phyloP scores from a whole-genome alignment of 1,140 invertebrate genomes.

The Tyrophagus putrescentiae region DNA sequence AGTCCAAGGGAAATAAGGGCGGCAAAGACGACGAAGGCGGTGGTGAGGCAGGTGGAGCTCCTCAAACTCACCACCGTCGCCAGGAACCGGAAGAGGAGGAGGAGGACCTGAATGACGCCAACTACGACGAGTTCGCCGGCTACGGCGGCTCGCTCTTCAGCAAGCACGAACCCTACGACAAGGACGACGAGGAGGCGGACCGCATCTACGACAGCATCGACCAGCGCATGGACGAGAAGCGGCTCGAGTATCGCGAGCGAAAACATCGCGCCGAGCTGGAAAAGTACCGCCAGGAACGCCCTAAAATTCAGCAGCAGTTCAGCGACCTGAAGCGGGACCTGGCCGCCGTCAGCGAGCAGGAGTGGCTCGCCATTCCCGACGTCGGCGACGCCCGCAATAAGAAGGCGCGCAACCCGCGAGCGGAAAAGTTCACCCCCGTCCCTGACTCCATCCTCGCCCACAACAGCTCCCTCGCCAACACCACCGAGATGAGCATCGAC shows the following conservation, averaged over 20 bases:
- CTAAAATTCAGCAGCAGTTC: slow-evolving; percentile 99
- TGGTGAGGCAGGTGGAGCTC: slow-evolving; percentile 57
- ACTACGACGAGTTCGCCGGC: slow-evolving; percentile 99
- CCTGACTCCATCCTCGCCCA: slow-evolving; percentile 89
- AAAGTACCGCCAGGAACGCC: slow-evolving; percentile 88
- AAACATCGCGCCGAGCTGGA: slow-evolving; percentile 61
- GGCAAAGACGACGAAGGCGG: slow-evolving; percentile 32
- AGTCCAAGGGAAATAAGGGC: slow-evolving; percentile 41
- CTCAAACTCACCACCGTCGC: slow-evolving; percentile 47
- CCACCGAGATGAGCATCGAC: slow-evolving; percentile 64
- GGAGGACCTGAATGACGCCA: slow-evolving; percentile 97
- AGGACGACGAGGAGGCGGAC: slow-evolving; percentile 98
- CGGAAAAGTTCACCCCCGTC: slow-evolving; percentile 91
- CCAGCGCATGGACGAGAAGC: slow-evolving; percentile 96
- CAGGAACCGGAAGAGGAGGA: slow-evolving; percentile 93
- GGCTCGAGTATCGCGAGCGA: slow-evolving; percentile 69
- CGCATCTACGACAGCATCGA: slow-evolving; percentile 97
- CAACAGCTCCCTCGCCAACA: slow-evolving; percentile 52
- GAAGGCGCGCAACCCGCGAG: slow-evolving; percentile 81
- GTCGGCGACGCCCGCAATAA: slow-evolving; percentile 97
- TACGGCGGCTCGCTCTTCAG: slow-evolving; percentile 95
- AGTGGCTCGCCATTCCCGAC: slow-evolving; percentile 94
- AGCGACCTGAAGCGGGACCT: slow-evolving; percentile 90
- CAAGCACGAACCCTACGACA: slow-evolving; percentile 86
- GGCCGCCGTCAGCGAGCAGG: slow-evolving; percentile 61